A percentile compares a stretch with the other conserved stretches of the same genome.
Conservation (phyloP, 2,888 invertebrate species). For the Drosophila merina region DNA sequence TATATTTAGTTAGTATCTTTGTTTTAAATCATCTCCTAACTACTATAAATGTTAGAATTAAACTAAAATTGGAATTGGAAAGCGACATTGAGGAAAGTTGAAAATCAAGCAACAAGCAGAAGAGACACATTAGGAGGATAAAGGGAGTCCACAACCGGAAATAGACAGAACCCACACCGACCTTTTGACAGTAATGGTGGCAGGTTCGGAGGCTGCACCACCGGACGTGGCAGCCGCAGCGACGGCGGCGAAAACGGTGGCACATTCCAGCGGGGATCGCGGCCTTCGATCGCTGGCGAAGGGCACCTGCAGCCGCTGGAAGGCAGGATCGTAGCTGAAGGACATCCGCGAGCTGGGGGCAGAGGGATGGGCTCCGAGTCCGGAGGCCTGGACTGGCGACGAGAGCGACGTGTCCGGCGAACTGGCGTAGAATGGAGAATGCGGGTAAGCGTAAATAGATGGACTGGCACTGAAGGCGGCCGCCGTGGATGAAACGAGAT, state of each 20-base stretch:
- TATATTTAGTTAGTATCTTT: no score
- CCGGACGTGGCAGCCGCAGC: constrained; percentile 63
- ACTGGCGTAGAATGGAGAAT: constrained; percentile 80
- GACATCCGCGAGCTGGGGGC: constrained; percentile 47
- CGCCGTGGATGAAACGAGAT: constrained; percentile 21
- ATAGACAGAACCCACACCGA: constrained; percentile 45
- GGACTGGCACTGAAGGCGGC: constrained; percentile 80
- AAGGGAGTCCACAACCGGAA: constrained; percentile 27
- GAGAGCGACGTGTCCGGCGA: constrained; percentile 67
- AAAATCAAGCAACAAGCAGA: constrained; percentile 12
- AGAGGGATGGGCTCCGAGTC: not conserved
- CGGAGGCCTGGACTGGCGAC: constrained; percentile 34
- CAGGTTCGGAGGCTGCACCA: constrained; percentile 5
- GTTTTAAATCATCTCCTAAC: no score
- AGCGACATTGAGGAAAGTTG: not conserved
- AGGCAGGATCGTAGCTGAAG: constrained; percentile 79
- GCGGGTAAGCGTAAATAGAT: constrained; percentile 61
- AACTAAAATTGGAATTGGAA: not conserved
- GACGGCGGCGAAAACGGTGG: constrained; percentile 64
- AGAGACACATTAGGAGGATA: constrained; percentile 12
- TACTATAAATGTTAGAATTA: no score
- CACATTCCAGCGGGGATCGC: constrained; percentile 69
- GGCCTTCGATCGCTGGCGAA: constrained; percentile 31
- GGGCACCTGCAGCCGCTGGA: constrained; percentile 74
- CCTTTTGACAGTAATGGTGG: constrained; percentile 40